These are phyloP conservation scores for Phyllotreta striolata DNA, from an alignment of 2,888 invertebrate species.

Conservation along the genomic window DNA sequence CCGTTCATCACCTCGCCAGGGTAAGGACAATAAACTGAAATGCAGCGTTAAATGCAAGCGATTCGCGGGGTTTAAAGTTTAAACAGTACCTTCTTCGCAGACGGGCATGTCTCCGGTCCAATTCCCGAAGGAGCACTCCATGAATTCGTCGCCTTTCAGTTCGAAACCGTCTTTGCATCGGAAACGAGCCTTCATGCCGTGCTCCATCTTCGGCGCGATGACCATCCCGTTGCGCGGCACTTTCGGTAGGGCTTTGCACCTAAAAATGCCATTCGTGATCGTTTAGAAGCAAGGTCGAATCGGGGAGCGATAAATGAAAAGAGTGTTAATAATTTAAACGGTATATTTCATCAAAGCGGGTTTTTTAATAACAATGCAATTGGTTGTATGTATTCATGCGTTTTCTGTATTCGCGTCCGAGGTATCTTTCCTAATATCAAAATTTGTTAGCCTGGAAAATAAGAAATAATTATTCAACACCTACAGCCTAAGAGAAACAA, in stretches of 20 bases:
- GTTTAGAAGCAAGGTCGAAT: too few species aligned
- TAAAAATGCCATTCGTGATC: constrained; percentile 30
- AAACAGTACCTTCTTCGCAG: constrained; percentile 77
- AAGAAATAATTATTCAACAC: too few species aligned
- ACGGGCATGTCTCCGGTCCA: constrained; percentile 91
- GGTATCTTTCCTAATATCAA: too few species aligned
- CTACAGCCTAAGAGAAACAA: too few species aligned
- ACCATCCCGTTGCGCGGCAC: constrained; percentile 94
- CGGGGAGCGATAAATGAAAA: too few species aligned
- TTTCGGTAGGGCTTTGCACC: constrained; percentile 59
- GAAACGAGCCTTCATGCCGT: constrained; percentile 93
- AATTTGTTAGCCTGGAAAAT: too few species aligned
- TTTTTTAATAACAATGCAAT: too few species aligned
- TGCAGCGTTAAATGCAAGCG: background rate
- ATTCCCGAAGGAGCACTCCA: constrained; percentile 92
- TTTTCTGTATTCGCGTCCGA: too few species aligned
- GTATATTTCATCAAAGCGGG: too few species aligned
- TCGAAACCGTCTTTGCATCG: constrained; percentile 93
- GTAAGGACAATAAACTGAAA: constrained; percentile 87
- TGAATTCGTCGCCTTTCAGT: constrained; percentile 74
- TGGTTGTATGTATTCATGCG: too few species aligned
- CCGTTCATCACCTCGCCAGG: constrained; percentile 91
- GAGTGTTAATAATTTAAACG: too few species aligned
- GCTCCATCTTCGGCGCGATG: constrained; percentile 96
- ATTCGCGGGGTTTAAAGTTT: background rate